Evolutionary conservation across 23 tunicate genomes (phyloP).

Genomic region (Phallusia fumigata): DNA sequence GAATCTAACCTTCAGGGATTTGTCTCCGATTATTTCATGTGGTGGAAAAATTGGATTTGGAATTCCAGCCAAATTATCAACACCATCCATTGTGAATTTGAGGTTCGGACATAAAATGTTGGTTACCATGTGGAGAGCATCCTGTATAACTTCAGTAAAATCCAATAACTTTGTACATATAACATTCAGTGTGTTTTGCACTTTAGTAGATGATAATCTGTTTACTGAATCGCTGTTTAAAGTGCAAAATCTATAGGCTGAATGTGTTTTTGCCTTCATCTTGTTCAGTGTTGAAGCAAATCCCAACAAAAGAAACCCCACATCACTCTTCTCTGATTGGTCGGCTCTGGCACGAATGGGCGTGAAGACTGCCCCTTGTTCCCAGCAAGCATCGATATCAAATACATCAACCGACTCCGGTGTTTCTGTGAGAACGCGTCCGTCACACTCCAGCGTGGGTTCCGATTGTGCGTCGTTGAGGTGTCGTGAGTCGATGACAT

Average conservation of each 20-base stretch:
- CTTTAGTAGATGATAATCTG: too few species aligned
- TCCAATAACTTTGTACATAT: too few species aligned
- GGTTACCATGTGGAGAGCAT: too few species aligned
- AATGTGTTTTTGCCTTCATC: background rate
- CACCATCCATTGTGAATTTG: slow-evolving; percentile 19
- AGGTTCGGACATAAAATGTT: background rate
- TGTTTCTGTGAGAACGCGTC: background rate
- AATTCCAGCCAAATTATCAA: slow-evolving; percentile 4
- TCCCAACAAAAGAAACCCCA: background rate
- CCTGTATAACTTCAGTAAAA: too few species aligned
- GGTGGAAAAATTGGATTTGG: slow-evolving; percentile 15
- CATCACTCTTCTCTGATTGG: background rate
- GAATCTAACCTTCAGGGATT: background rate
- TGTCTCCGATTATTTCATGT: slow-evolving; percentile 23
- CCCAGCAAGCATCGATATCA: background rate
- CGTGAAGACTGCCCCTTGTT: background rate
- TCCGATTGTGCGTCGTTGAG: background rate
- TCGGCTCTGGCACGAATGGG: background rate
- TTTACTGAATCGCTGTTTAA: too few species aligned
- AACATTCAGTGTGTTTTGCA: too few species aligned
- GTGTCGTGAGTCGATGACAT: background rate
- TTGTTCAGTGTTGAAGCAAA: background rate
- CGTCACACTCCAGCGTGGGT: background rate
- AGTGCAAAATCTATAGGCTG: too few species aligned
- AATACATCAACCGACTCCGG: background rate